Conservation (phyloP, 2,113 vertebrate species). For the Astur gentilis region DNA sequence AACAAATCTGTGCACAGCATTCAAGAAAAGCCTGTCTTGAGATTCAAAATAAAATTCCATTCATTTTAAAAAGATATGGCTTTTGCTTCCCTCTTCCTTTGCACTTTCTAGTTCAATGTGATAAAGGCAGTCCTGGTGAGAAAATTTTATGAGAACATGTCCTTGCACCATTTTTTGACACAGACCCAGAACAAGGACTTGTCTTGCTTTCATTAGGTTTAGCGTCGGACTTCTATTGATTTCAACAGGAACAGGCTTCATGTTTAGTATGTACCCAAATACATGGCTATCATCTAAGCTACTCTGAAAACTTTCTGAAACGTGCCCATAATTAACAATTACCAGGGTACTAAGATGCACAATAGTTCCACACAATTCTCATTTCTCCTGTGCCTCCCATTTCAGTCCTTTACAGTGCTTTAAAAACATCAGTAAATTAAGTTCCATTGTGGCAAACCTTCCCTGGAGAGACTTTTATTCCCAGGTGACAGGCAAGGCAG, state of each 20-base stretch:
- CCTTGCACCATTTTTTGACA: not conserved
- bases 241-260: not conserved
- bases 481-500: conserved; percentile 35
- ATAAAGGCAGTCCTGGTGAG: not conserved
- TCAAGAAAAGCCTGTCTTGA: not conserved
- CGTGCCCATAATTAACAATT: not conserved
- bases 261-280: not conserved
- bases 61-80: not conserved
- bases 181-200: not conserved
- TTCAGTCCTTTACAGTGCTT: conserved; percentile 26
- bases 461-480: conserved; percentile 37
- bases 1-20: not conserved
- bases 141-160: not conserved
- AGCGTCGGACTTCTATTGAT: not conserved
- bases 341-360: not conserved
- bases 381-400: not conserved
- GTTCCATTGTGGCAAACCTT: not conserved
- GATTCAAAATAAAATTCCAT: not conserved
- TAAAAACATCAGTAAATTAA: conserved; percentile 33
- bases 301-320: not conserved
- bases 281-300: not conserved
- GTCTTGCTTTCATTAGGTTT: not conserved
- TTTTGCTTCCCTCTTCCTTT: not conserved
- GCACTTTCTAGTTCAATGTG: not conserved
- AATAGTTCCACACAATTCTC: not conserved